These are phyloP conservation scores for Chrysolina oricalcia DNA, from an alignment of 2,888 invertebrate genomes.

Conservation along the genomic window DNA sequence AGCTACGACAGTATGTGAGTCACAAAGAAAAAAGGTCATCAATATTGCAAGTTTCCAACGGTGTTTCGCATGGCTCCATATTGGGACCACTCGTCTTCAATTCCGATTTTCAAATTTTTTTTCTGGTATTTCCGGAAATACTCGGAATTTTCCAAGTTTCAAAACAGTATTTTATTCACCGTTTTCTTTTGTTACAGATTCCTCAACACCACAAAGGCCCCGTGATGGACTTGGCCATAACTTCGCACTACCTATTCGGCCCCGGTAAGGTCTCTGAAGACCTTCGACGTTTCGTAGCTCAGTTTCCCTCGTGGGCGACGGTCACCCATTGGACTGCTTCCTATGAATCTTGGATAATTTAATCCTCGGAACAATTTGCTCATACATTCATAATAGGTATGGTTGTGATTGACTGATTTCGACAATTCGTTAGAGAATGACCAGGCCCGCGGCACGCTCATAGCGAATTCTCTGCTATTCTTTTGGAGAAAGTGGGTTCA, in stretches of 20 bases:
- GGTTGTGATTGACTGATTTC: constrained; percentile 25
- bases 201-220: constrained; percentile 69
- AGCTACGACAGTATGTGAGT: no score
- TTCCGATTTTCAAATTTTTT: no score
- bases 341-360: constrained; percentile 76
- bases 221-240: constrained; percentile 75
- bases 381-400: constrained; percentile 19
- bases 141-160: no score
- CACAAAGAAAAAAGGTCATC: no score
- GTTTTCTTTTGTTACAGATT: constrained; percentile 65
- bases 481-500: not conserved
- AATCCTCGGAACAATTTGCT: constrained; percentile 41
- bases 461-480: not conserved
- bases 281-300: constrained; percentile 74
- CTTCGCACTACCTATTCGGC: constrained; percentile 77
- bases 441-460: not conserved
- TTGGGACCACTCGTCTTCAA: no score
- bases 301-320: constrained; percentile 80
- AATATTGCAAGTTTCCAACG: no score
- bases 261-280: constrained; percentile 73
- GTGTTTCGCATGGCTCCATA: no score
- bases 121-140: no score
- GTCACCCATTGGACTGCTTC: constrained; percentile 82
- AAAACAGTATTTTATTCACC: not conserved
- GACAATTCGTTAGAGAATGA: not conserved